Evolutionary conservation across 2,888 invertebrate genomes (phyloP).

Genomic region (Euplagia quadripunctaria): DNA sequence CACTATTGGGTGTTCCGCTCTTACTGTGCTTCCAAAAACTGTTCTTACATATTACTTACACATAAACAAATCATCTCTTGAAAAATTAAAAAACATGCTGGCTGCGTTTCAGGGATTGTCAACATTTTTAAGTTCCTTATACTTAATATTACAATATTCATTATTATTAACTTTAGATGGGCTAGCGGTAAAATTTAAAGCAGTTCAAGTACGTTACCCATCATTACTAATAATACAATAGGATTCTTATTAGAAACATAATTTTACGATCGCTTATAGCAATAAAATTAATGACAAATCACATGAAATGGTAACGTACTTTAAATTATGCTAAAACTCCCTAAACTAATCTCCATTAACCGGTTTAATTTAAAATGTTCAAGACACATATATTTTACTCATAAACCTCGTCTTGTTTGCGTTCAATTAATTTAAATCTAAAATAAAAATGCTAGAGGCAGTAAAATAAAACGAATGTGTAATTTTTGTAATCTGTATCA

Average conservation of each 20-base stretch:
- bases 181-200: slow-evolving; percentile 27
- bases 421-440: slow-evolving; percentile 82
- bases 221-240: slow-evolving; percentile 28
- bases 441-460: slow-evolving; percentile 73
- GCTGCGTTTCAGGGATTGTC: background rate
- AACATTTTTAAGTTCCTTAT: background rate
- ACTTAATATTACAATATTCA: background rate
- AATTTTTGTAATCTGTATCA: slow-evolving; percentile 81
- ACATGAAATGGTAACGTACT: slow-evolving; percentile 64
- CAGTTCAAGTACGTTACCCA: slow-evolving; percentile 2
- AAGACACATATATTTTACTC: slow-evolving; percentile 66
- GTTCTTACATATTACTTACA: background rate
- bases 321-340: slow-evolving; percentile 72
- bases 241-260: slow-evolving; percentile 50
- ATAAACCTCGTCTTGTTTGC: slow-evolving; percentile 79
- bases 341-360: slow-evolving; percentile 64
- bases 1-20: too few species aligned
- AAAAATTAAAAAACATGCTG: background rate
- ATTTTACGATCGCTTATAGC: slow-evolving; percentile 59
- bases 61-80: background rate
- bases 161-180: background rate
- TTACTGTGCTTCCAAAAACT: too few species aligned
- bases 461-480: slow-evolving; percentile 78
- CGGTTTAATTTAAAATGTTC: slow-evolving; percentile 67
- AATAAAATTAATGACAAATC: slow-evolving; percentile 74